Conservation (phyloP, 2,888 invertebrate species). For the Eutolmus rufibarbis region DNA sequence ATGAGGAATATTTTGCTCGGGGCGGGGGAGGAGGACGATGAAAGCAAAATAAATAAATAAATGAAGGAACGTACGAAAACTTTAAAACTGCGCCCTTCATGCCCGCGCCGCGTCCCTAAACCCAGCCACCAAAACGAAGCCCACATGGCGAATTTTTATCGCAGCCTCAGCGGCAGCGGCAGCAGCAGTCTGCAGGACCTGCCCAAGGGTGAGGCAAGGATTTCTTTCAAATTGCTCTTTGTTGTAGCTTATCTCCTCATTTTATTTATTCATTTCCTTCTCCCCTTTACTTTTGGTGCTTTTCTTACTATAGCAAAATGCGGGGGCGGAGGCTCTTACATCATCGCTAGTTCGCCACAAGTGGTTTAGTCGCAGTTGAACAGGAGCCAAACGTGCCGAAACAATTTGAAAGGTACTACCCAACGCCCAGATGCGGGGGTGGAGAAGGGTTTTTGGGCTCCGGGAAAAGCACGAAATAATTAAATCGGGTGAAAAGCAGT, state of each 20-base stretch:
- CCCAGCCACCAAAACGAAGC: background rate
- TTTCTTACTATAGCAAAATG: background rate
- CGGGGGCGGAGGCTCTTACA: background rate
- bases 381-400: background rate
- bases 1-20: background rate
- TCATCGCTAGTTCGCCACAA: background rate
- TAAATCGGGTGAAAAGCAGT: background rate
- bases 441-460: background rate
- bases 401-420: background rate
- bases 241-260: constrained; percentile 37
- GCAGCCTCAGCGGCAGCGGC: background rate
- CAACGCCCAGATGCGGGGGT: background rate
- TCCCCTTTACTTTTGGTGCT: constrained; percentile 7
- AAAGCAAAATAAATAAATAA: constrained; percentile 30
- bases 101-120: background rate
- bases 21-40: background rate
- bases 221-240: constrained; percentile 31
- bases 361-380: background rate
- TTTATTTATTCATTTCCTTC: constrained; percentile 31
- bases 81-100: constrained; percentile 1
- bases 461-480: background rate
- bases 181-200: background rate
- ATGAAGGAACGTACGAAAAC: constrained; percentile 12
- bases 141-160: background rate
- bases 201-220: background rate